Evolutionary conservation across 2,888 invertebrate species (phyloP), one percentile per base, ranked within the genome.

Genomic region (Aleiodes leptofemur): DNA sequence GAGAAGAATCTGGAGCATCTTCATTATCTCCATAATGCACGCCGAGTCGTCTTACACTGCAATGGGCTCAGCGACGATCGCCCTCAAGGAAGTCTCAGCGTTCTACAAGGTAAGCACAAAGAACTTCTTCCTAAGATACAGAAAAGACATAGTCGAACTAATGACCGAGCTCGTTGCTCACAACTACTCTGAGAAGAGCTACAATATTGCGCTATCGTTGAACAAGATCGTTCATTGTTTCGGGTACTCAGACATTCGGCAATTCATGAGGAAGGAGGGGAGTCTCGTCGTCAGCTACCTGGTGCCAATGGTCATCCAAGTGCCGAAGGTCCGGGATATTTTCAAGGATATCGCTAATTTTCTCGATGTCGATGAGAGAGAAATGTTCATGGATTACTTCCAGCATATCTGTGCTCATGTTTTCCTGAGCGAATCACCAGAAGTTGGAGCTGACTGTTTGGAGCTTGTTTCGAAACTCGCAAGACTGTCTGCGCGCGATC

Each of bases 391-490:
- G 1, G 92, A 92, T 73, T 92, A 94, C 80, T 89, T 89, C 83
- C 92, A 94, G 69, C 92, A 94, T 68, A 93, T 95, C 69, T 96
- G 95, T 80, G 92, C 95, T 0, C 92, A 95, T 79, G 90, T 94
- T 3, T 93, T 94, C 84, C 90, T 96, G 72, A 92, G 93, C 51
- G 93, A 94, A 86, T 85, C 90, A 0, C 90, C 91, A 1, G 91
- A 92, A 29, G 90, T 92, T 11, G 91, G 92, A 9, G 91, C 92
- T 57, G 91, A 92, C 79, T 94, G 94, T 83, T 92, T 94, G 79
- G 90, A 90, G 69, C 91, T 94, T 72, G 91, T 96, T 56, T 93
- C 94, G 78, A 91, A 87, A 77, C 90, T 92, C 71, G 94, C 95
- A 0, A 91, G 91, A 16, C 90, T 89, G 16, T 91, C 91, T 1